Evolutionary conservation across 2,113 vertebrate species (phyloP), one percentile per base, ranked within the genome.

Genomic region (Brachionichthys hirsutus): DNA sequence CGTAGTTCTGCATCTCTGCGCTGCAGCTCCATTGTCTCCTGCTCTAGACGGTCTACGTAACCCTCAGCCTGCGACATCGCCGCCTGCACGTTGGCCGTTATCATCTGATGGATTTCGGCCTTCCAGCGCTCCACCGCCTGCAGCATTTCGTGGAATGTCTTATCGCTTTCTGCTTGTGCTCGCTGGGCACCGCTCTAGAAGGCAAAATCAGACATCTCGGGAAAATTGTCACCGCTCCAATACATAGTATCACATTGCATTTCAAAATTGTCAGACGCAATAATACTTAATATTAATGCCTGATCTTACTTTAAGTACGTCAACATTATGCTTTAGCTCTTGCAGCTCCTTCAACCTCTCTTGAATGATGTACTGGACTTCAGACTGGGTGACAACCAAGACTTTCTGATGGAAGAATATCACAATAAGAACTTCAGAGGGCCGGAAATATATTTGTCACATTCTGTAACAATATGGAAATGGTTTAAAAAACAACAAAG

Each of bases 51-150:
- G 14, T 90, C 88, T 59, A 91, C 60, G 19, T 92, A 91, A 36
- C 90, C 75, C 2, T 92, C 87, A 1, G 90, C 90, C 83, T 92
- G 91, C 6, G 82, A 72, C 89, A 92, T 89, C 4, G 88, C 85
- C 1, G 89, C 56, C 49, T 91, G 90, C 84, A 91, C 82, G 67
- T 91, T 92, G 59, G 91, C 76, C 55, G 67, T 85, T 51, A 92
- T 91, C 80, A 92, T 88, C 77, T 92, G 89, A 55, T 74, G 73
- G 53, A 90, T 84, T 75, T 92, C 91, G 1, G 86, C 81, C 64
- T 90, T 91, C 90, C 90, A 92, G 17, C 91, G 89, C 66, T 92
- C 89, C 42, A 90, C 90, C 0, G 90, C 87, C 65, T 89, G 89
- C 17, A 88, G 79, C 90, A 92, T 91, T 69, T 92, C 91, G 1